These are phyloP conservation scores for Upupa epops DNA, from an alignment of 2,113 vertebrate species.

Conservation along the genomic window DNA sequence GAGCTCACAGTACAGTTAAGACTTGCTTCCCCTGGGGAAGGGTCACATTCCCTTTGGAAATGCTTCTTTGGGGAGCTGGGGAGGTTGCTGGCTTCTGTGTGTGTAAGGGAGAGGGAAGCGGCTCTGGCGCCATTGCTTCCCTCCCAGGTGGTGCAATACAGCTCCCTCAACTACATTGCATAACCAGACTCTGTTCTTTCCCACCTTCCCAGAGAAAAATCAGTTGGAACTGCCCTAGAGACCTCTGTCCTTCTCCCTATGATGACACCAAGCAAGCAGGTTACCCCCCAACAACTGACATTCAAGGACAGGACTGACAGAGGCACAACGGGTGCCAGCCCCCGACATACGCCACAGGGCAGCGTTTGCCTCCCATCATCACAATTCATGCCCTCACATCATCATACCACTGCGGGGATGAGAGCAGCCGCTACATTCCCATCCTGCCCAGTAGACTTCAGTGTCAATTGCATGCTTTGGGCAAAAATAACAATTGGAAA, in stretches of 20 bases:
- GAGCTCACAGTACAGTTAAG: neutral
- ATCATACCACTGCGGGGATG: neutral
- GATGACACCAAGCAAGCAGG: neutral
- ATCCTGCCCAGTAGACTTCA: slow-evolving; percentile 42
- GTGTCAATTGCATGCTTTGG: slow-evolving; percentile 61
- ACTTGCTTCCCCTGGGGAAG: neutral
- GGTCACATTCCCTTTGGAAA: neutral
- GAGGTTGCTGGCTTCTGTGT: neutral
- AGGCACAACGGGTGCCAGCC: neutral
- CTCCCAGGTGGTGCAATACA: neutral
- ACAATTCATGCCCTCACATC: neutral
- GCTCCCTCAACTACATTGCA: neutral
- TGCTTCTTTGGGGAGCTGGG: neutral
- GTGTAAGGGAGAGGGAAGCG: neutral
- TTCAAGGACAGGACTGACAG: fast-evolving
- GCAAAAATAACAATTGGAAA: slow-evolving; percentile 69
- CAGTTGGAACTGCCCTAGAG: neutral
- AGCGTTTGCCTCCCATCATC: neutral
- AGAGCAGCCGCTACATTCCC: neutral
- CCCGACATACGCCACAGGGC: fast-evolving
- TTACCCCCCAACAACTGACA: fast-evolving
- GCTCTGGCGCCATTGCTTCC: neutral
- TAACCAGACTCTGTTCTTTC: neutral
- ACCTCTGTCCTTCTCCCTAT: neutral
- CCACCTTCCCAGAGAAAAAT: neutral